Evolutionary conservation across 2,797 vertebrate genomes (phyloP), one percentile per base, ranked within the genome.

Genomic region (Crax fasciolata): DNA sequence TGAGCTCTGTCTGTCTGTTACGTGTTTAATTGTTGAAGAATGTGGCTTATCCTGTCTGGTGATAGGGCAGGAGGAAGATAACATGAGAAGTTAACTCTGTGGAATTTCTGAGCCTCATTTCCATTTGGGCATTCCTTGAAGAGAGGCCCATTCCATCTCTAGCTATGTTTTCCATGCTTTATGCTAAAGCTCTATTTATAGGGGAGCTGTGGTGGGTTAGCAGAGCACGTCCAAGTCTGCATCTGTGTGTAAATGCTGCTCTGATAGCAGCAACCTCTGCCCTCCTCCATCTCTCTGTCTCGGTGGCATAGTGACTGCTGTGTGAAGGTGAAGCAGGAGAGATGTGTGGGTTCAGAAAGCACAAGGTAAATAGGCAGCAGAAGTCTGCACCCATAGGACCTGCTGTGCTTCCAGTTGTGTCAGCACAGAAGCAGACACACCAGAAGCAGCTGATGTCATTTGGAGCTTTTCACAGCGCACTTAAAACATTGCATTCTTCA

Each of bases 91-190:
- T 9, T 87, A 0, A 11, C 49, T 70, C 25, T 78, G 55, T 41
- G 63, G 58, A 43, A 75, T 95, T 84, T 68, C 74, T 75, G 81
- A 89, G 43, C 20, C 71, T 86, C 41, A 4, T 84, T 88, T 65
- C 38, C 43, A n/a, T 70, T 87, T 52, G 72, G 28, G 15, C 15
- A 52, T 18, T 6, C 43, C 1, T 0, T 28, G 52, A 51, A 11
- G 1, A 49, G 5, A 2, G 0, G 11, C 57, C 6, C 49, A n/a
- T 57, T 70, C 57, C 8, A 4, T 15, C 48, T 82, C 59, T 18
- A 24, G 46, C 17, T 58, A 2, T 11, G 2, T 5, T 5, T 55
- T 48, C 17, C 32, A 38, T 21, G 3, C 20, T 27, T 44, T 11
- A 39, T 70, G 48, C 72, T 59, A 28, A 68, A 82, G 44, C 32